Evolutionary conservation across 2,888 invertebrate species (phyloP).

Genomic region (Peribatodes rhomboidaria): DNA sequence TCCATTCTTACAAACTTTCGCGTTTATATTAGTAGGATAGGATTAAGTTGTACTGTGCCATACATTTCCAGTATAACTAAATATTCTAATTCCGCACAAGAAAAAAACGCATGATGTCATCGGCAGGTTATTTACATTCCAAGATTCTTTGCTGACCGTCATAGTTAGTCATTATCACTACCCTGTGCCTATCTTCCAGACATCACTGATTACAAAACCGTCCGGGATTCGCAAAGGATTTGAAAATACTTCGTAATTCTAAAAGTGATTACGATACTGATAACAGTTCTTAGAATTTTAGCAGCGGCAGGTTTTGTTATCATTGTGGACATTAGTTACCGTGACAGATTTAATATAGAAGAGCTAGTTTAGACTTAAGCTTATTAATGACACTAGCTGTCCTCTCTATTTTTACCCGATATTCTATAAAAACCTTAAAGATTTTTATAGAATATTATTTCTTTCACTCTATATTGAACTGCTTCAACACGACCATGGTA

Average conservation of each 20-base stretch:
- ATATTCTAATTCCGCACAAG: background rate
- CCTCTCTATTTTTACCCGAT: too few species aligned
- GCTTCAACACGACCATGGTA: too few species aligned
- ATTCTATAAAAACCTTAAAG: too few species aligned
- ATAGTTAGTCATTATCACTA: constrained; percentile 23
- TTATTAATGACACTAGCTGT: too few species aligned
- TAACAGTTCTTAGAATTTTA: constrained; percentile 22
- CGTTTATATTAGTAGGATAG: too few species aligned
- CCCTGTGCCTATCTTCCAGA: constrained; percentile 18
- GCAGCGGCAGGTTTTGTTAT: background rate
- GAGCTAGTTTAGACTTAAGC: too few species aligned
- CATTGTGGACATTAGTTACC: background rate
- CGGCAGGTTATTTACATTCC: constrained; percentile 4
- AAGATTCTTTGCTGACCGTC: constrained; percentile 22
- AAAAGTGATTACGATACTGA: constrained; percentile 6
- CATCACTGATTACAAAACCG: constrained; percentile 13
- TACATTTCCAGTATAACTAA: too few species aligned
- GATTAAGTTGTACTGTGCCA: too few species aligned
- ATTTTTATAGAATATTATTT: too few species aligned
- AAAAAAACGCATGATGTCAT: constrained; percentile 16
- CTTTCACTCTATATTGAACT: too few species aligned
- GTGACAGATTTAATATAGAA: constrained; percentile 6
- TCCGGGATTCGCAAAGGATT: constrained; percentile 27
- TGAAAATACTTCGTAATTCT: background rate
- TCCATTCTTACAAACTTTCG: too few species aligned